Evolutionary conservation across 2,797 vertebrate species (phyloP).

Genomic region (Neopelma chrysocephalum): DNA sequence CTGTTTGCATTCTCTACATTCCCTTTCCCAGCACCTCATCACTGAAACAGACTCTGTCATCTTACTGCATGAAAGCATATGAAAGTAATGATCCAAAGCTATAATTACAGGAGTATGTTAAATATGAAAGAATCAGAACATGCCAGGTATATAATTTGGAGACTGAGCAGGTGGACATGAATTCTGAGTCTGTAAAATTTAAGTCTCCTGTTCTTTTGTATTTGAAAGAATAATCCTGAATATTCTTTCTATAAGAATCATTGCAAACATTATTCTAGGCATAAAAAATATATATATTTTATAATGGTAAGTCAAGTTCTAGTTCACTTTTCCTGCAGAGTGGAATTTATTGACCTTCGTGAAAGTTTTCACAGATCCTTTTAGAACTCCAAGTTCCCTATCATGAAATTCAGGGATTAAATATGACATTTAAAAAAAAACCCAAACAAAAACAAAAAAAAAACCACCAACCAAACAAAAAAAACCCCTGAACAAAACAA

Average conservation of each 20-base stretch:
- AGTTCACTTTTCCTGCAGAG: neutral
- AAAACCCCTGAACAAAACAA: no score
- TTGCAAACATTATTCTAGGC: neutral
- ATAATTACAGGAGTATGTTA: neutral
- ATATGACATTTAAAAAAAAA: neutral
- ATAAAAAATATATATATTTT: neutral
- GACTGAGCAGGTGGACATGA: neutral
- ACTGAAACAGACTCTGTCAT: neutral
- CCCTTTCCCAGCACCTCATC: neutral
- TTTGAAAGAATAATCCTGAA: neutral
- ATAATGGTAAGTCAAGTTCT: neutral
- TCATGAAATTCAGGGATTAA: neutral
- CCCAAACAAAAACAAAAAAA: neutral
- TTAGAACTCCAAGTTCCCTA: neutral
- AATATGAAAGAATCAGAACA: neutral
- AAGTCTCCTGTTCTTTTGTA: neutral
- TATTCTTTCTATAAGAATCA: neutral
- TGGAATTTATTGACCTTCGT: neutral
- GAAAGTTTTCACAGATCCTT: neutral
- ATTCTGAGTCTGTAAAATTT: neutral
- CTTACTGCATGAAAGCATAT: neutral
- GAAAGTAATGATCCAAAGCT: neutral
- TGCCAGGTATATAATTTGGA: neutral
- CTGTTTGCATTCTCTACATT: neutral
- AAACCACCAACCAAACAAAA: neutral